Percentiles rank a stretch among this genome's conserved stretches.
These are phyloP conservation scores for Enteromius viviparus DNA, from an alignment of 2,797 vertebrate genomes.

Conservation along the genomic window DNA sequence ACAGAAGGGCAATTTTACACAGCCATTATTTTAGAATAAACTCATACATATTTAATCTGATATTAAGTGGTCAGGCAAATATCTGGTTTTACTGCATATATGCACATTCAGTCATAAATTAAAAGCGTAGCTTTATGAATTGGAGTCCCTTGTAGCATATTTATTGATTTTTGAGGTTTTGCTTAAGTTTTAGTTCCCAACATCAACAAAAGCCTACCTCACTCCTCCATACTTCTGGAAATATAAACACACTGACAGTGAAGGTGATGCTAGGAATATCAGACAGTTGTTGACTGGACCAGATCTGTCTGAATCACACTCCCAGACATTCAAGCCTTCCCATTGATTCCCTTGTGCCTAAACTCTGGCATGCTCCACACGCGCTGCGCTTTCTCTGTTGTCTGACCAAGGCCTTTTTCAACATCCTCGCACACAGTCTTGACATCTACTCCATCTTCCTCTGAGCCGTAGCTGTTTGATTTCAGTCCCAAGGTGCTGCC, in stretches of 20 bases:
- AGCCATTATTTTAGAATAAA: neutral
- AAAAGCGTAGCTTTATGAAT: neutral
- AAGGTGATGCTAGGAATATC: neutral
- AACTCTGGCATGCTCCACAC: constrained; percentile 96
- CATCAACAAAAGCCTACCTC: neutral
- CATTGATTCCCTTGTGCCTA: constrained; percentile 72
- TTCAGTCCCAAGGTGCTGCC: constrained; percentile 88
- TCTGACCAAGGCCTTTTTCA: constrained; percentile 75
- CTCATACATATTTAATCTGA: neutral
- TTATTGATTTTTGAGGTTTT: neutral
- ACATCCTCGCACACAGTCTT: constrained; percentile 94
- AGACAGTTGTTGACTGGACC: neutral
- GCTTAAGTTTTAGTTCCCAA: neutral
- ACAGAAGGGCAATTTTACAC: neutral
- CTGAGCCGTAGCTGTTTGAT: constrained; percentile 62
- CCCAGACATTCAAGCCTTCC: constrained; percentile 63
- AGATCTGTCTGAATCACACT: neutral
- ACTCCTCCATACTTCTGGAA: neutral
- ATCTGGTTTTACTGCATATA: neutral
- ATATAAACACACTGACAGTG: constrained; percentile 3
- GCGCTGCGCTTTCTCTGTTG: constrained; percentile 74
- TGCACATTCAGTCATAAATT: neutral
- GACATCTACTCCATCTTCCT: constrained; percentile 68
- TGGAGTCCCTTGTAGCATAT: neutral
- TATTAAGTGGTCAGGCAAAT: neutral